A percentile compares a stretch with the other conserved stretches of the same genome.
phyloP scores from a whole-genome alignment of 2,888 invertebrate species.

The Drosophila cracens region DNA sequence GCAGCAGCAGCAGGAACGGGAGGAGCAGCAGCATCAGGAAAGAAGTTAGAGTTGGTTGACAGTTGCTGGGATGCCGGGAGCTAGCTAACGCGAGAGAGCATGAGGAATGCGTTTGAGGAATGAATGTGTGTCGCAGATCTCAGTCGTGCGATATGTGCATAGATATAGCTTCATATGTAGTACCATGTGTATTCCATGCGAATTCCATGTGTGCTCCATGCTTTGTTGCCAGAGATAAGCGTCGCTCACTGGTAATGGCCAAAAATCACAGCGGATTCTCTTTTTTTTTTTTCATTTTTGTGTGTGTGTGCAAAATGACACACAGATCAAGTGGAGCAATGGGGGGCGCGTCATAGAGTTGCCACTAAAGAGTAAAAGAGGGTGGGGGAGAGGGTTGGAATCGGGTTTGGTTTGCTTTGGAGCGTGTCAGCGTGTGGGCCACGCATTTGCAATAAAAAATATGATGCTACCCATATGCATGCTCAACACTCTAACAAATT shows the following conservation, averaged over 20 bases:
- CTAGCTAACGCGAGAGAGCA: slow-evolving; percentile 24
- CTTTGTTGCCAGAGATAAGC: slow-evolving; percentile 65
- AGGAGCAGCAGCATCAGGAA: neutral
- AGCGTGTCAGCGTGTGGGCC: slow-evolving; percentile 39
- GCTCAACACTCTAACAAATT: slow-evolving; percentile 59
- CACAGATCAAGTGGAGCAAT: slow-evolving; percentile 64
- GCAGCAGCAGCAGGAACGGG: neutral
- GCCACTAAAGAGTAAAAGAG: neutral
- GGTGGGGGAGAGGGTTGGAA: slow-evolving; percentile 4
- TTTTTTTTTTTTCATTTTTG: slow-evolving; percentile 10
- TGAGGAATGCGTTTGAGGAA: slow-evolving; percentile 65
- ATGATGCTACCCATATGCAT: slow-evolving; percentile 67
- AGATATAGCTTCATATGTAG: slow-evolving; percentile 62
- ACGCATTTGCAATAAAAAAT: slow-evolving; percentile 76
- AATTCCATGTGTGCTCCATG: slow-evolving; percentile 51
- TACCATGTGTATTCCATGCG: slow-evolving; percentile 43
- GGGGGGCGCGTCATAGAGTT: slow-evolving; percentile 34
- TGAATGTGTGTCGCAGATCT: slow-evolving; percentile 66
- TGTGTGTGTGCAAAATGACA: slow-evolving; percentile 57
- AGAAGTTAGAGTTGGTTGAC: slow-evolving; percentile 3
- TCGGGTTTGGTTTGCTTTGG: neutral
- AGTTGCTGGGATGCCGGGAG: slow-evolving; percentile 11
- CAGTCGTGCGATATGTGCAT: slow-evolving; percentile 64
- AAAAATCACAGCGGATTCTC: slow-evolving; percentile 75
- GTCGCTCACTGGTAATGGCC: slow-evolving; percentile 71